phyloP scores from a whole-genome alignment of 1,140 invertebrate genomes.

The Zophobas atratus region DNA sequence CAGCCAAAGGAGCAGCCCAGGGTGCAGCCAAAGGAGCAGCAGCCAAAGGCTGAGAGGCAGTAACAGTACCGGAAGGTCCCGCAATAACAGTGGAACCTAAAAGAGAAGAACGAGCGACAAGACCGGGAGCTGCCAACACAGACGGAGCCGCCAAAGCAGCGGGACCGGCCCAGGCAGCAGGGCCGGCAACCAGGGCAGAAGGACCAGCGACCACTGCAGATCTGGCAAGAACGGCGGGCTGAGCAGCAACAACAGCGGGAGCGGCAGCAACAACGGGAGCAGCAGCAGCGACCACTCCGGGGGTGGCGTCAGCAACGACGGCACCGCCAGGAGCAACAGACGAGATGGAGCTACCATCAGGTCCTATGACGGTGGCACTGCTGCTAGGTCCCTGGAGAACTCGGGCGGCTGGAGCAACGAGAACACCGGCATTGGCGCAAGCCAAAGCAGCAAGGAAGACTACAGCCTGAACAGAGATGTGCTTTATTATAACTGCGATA shows the following conservation, averaged over 20 bases:
- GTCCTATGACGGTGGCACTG: conserved; percentile 55
- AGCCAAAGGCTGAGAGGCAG: background rate
- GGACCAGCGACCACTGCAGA: background rate
- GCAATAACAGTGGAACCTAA: background rate
- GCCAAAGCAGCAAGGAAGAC: conserved; percentile 49
- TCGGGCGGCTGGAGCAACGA: conserved; percentile 21
- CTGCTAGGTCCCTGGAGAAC: conserved; percentile 58
- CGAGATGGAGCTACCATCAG: conserved; percentile 55
- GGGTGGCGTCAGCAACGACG: conserved; percentile 49
- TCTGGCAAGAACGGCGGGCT: background rate
- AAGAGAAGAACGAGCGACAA: background rate
- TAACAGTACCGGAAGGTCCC: background rate
- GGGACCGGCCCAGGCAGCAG: background rate
- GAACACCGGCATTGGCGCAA: conserved; percentile 41
- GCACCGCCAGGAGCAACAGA: conserved; percentile 56
- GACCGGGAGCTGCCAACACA: background rate
- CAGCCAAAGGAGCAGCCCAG: background rate
- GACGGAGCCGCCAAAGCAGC: conserved; percentile 13
- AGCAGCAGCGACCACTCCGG: conserved; percentile 39
- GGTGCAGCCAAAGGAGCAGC: background rate
- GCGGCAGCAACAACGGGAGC: conserved; percentile 43
- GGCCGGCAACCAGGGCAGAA: background rate
- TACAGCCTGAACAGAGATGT: conserved; percentile 41
- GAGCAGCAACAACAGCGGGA: conserved; percentile 19
- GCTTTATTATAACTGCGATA: background rate